These are phyloP conservation scores for Clavelina lepadiformis DNA, from an alignment of 23 tunicate genomes.

Conservation along the genomic window DNA sequence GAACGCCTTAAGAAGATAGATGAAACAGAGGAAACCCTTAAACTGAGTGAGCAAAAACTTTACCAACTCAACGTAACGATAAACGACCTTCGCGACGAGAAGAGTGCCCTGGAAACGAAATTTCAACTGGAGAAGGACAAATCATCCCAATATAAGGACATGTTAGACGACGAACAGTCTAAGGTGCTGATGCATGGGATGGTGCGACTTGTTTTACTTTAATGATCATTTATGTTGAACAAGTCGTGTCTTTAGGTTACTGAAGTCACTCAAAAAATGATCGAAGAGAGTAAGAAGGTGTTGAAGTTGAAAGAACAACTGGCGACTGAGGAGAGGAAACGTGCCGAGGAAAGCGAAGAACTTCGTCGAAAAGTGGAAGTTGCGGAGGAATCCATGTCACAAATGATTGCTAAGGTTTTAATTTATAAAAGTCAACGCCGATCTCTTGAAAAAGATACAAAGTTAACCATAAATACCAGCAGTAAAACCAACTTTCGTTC, in stretches of 20 bases:
- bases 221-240: not conserved
- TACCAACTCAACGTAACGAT: conserved; percentile 29
- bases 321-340: conserved; percentile 28
- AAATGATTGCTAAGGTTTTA: conserved; percentile 26
- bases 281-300: conserved; percentile 69
- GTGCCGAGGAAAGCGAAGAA: conserved; percentile 26
- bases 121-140: conserved; percentile 38
- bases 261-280: conserved; percentile 55
- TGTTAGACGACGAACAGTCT: conserved; percentile 51
- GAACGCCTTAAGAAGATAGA: conserved; percentile 28
- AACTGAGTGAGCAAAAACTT: conserved; percentile 44
- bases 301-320: conserved; percentile 65
- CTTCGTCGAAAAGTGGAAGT: conserved; percentile 31
- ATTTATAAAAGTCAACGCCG: too few species aligned
- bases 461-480: too few species aligned
- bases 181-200: too few species aligned
- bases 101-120: conserved; percentile 40
- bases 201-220: not conserved
- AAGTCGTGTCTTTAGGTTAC: conserved; percentile 33
- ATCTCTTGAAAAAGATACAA: too few species aligned
- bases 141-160: conserved; percentile 36
- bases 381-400: conserved; percentile 10
- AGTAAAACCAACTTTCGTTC: too few species aligned
- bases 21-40: conserved; percentile 42
- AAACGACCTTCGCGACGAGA: conserved; percentile 18